A percentile compares a stretch with the other conserved stretches of the same genome.
phyloP scores from a whole-genome alignment of 2,113 vertebrate species.

The Anguilla rostrata region DNA sequence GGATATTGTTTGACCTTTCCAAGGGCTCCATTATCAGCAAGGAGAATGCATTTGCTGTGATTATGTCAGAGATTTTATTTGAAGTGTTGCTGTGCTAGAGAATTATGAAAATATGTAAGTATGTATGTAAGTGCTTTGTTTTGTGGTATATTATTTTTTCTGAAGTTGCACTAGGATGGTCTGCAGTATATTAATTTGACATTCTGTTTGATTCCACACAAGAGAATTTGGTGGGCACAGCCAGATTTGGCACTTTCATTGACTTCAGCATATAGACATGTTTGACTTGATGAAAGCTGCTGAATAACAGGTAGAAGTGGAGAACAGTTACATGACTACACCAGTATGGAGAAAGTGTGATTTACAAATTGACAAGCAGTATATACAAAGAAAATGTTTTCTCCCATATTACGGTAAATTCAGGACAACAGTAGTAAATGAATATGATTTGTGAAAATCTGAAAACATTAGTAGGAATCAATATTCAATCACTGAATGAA shows the following conservation, averaged over 20 bases:
- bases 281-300: slow-evolving; percentile 24
- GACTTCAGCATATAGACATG: slow-evolving; percentile 16
- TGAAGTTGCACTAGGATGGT: neutral
- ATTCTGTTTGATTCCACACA: slow-evolving; percentile 15
- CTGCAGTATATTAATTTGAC: neutral
- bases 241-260: neutral
- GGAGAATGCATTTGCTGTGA: neutral
- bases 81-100: neutral
- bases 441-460: neutral
- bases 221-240: slow-evolving; percentile 17
- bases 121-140: neutral
- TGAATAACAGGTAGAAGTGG: slow-evolving; percentile 32
- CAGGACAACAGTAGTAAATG: neutral
- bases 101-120: neutral
- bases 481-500: neutral
- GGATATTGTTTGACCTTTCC: neutral
- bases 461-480: neutral
- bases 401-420: neutral
- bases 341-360: too few relatives aligned
- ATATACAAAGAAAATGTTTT: neutral
- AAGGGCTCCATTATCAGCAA: neutral
- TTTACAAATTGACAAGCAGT: neutral
- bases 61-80: neutral
- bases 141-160: neutral
- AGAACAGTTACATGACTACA: neutral